Evolutionary conservation across 2,888 invertebrate species (phyloP).

Genomic region (Scrobipalpa atriplicella): DNA sequence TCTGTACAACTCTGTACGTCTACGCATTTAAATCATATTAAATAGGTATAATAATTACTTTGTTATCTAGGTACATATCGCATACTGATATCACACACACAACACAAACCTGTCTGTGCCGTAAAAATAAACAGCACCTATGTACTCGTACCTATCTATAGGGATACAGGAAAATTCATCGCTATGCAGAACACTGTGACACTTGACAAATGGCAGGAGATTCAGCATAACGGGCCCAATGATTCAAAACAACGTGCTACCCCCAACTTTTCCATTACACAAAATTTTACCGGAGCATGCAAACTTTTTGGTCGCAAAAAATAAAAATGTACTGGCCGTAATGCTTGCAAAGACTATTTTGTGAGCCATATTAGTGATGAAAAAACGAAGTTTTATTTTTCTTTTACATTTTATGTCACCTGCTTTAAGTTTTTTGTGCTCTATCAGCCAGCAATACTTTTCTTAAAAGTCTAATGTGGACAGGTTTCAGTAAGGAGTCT

Average conservation of each 20-base stretch:
- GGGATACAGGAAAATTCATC: conserved; percentile 24
- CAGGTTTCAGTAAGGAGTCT: too few species aligned
- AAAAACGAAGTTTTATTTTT: background rate
- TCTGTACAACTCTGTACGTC: too few species aligned
- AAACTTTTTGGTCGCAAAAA: conserved; percentile 20
- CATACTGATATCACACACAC: background rate
- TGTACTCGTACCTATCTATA: background rate
- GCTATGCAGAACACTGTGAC: conserved; percentile 38
- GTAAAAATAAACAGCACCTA: background rate
- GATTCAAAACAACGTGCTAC: conserved; percentile 49
- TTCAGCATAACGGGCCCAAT: conserved; percentile 50
- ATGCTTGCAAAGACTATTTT: conserved; percentile 12
- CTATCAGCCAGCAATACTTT: background rate
- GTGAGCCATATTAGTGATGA: conserved; percentile 1
- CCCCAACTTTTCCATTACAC: conserved; percentile 37
- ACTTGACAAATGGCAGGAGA: conserved; percentile 52
- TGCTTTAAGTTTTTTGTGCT: background rate
- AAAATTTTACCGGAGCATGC: conserved; percentile 30
- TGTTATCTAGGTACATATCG: too few species aligned
- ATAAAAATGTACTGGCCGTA: conserved; percentile 9
- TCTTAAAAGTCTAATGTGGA: background rate
- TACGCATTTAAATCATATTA: too few species aligned
- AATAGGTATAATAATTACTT: too few species aligned
- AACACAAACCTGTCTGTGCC: background rate
- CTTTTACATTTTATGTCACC: conserved; percentile 1